Base-by-base conservation (phyloP, 2,113 vertebrate genomes). In the Manacus vitellinus region DNA sequence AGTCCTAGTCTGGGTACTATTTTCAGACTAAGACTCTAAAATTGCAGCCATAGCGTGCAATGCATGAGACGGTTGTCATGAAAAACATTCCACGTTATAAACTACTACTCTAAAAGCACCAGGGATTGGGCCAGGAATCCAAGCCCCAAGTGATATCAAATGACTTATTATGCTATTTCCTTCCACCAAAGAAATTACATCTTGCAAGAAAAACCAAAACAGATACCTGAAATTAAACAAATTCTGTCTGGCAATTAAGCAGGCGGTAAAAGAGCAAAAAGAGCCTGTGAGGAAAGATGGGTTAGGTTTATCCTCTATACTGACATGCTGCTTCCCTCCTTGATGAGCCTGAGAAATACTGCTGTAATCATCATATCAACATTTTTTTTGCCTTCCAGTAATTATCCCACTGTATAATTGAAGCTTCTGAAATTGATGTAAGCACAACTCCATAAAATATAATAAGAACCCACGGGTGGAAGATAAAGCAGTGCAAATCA, bases 41-140 rank as follows among this genome's bases (percentile, higher is more conserved):
- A 92, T 92, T 92, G 94, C 95, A 97, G 55, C 72, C 71, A 74
- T 89, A 84, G 94, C 80, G 67, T 93, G 94, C 94, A 93, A 92
- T 28, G 93, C 88, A 13, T 89, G 94, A 96, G 95, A 86, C 47
- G n/a, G 95, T 94, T 95, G 95, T 96, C 96, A 96, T 93, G 96
- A 96, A 96, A 97, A 95, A 97, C 94, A 94, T 93, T 95, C 95
- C 94, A 92, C 10, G 1, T 94, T 94, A 94, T 92, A 96, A 97
- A 93, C 92, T 95, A 88, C 88, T 93, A 84, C 77, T 94, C 90
- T 96, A 75, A 95, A 94, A 96, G 92, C 79, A 94, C 76, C 88
- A 95, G 76, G 81, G 91, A 87, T 56, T 89, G 85, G 92, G 95
- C 94, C 95, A 97, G 79, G 91, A 96, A 95, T 95, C 73, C 47